These are phyloP conservation scores for Apis laboriosa DNA, from an alignment of 1,140 invertebrate species.

Conservation along the genomic window DNA sequence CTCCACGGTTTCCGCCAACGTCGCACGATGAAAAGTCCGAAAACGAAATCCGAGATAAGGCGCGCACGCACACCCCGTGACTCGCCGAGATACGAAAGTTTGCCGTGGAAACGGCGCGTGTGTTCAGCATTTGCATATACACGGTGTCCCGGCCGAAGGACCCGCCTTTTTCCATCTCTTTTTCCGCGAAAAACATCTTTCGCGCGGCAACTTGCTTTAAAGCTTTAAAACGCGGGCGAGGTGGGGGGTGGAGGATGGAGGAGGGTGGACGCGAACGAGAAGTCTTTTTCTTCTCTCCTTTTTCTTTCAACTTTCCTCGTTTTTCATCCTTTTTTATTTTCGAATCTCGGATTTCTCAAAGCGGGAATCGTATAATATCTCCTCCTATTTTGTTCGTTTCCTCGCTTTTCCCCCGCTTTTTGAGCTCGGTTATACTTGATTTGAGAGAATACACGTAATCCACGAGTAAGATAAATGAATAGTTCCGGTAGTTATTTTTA, in stretches of 20 bases:
- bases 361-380: neutral
- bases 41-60: slow-evolving; percentile 76
- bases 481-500: too few species aligned
- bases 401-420: too few species aligned
- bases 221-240: neutral
- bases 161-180: neutral
- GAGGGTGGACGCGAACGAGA: neutral
- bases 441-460: neutral
- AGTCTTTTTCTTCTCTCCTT: neutral
- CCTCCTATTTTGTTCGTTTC: neutral
- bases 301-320: neutral
- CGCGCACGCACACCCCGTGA: slow-evolving; percentile 33
- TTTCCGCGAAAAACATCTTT: slow-evolving; percentile 14
- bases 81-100: slow-evolving; percentile 25
- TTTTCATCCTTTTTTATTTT: neutral
- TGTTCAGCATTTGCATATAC: slow-evolving; percentile 43
- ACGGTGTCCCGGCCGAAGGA: slow-evolving; percentile 12
- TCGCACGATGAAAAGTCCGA: slow-evolving; percentile 64
- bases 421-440: neutral
- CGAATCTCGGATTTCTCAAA: neutral
- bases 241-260: neutral
- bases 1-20: neutral
- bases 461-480: neutral
- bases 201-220: neutral
- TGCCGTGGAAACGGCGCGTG: slow-evolving; percentile 20